These are phyloP conservation scores for Grammomys surdaster DNA, from an alignment of 2,113 vertebrate genomes.

Conservation along the genomic window DNA sequence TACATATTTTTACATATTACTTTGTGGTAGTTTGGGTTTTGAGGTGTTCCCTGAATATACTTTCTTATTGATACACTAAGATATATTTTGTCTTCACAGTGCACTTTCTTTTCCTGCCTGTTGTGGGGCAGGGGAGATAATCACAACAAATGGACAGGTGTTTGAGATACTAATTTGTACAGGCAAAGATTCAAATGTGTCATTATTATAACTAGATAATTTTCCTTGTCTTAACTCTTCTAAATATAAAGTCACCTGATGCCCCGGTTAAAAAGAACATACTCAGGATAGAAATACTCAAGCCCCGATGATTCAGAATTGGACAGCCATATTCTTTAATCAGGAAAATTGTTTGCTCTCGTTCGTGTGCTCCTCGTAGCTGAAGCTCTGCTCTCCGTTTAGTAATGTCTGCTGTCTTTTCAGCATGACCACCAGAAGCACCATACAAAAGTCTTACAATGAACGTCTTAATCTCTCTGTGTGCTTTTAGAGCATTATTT, in stretches of 20 bases:
- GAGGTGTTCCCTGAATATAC: constrained; percentile 1
- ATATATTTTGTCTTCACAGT: constrained; percentile 36
- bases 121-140: neutral
- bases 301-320: constrained; percentile 74
- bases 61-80: constrained; percentile 40
- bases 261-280: constrained; percentile 69
- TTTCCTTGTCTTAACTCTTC: constrained; percentile 61
- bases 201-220: constrained; percentile 45
- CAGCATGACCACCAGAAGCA: constrained; percentile 90
- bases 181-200: constrained; percentile 34
- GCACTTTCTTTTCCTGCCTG: neutral
- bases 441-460: constrained; percentile 92
- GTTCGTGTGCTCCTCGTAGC: constrained; percentile 85
- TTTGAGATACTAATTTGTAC: constrained; percentile 45
- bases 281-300: constrained; percentile 68
- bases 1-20: constrained; percentile 51
- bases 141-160: neutral
- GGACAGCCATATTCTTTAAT: constrained; percentile 79
- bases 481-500: constrained; percentile 92
- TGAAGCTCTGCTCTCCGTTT: constrained; percentile 87
- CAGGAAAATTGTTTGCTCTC: constrained; percentile 85
- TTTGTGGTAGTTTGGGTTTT: constrained; percentile 44
- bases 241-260: constrained; percentile 38
- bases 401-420: constrained; percentile 90
- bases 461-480: constrained; percentile 93